Base-by-base conservation (phyloP, 2,113 vertebrate species). In the Albula glossodonta region DNA sequence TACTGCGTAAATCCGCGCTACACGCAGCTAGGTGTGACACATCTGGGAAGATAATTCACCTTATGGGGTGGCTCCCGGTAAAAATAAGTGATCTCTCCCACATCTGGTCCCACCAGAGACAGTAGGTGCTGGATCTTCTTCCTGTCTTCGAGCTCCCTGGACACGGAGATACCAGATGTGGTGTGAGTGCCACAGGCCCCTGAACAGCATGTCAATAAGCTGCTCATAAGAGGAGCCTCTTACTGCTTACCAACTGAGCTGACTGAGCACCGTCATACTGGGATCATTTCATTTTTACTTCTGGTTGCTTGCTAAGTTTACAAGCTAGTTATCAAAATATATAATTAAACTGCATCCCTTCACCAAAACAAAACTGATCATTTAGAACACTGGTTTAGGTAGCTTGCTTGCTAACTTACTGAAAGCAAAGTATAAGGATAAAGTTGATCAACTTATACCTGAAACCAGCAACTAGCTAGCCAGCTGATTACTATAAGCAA, bases 101-200 rank as follows among this genome's bases (percentile, higher is more conserved):
- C 87, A 81, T 97, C 96, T 83, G 96, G 93, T 89, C 97, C 97
- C 77, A 97, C 94, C 81, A 99, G 92, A 80, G 96, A 88, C 85
- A 99, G 93, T 84, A 99, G 98, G 86, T 94, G 96, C 10, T 99
- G 98, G 89, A 99, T 98, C 92, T 97, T 99, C 88, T 97, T 98
- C 87, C 97, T 96, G 92, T 99, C 98, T 83, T 98, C 97, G 84
- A 99, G 2, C 86, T 99, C 98, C 90, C 98, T 99, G 91, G 2
- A 86, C 4, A 2, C 0, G 82, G 2, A 15, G n/a, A 60, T 3
- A 80, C 53, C 17, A 15, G 15, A 63, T 25, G 0, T 6, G 2
- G 17, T 8, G 12, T 8, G 19, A 15, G 49, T 6, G 52, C 8
- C 10, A 52, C 25, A 52, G 51, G 3, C 49, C 31, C 31, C 31